Evolutionary conservation across 1,140 invertebrate genomes (phyloP).

Genomic region (Ceratosolen fusciceps): DNA sequence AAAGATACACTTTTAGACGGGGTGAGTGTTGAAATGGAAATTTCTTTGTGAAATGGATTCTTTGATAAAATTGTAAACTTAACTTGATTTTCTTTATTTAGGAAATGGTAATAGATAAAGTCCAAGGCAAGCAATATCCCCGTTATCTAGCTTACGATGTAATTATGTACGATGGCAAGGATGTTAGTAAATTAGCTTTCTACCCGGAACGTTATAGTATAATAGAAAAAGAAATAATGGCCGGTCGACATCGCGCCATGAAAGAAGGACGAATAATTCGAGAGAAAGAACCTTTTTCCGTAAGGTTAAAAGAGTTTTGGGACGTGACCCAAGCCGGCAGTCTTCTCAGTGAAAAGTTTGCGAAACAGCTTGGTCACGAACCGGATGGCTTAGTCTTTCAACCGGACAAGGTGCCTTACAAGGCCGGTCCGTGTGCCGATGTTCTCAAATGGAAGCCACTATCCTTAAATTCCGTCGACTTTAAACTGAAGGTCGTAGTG

Average conservation of each 20-base stretch:
- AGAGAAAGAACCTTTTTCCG: conserved; percentile 87
- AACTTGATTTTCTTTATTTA: conserved; percentile 61
- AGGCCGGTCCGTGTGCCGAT: conserved; percentile 83
- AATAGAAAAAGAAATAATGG: conserved; percentile 82
- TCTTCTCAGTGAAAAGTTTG: conserved; percentile 89
- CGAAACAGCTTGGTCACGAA: conserved; percentile 88
- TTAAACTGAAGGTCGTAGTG: conserved; percentile 86
- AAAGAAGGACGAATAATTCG: conserved; percentile 82
- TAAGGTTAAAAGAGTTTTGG: conserved; percentile 92
- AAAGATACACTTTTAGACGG: conserved; percentile 93
- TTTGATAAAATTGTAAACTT: not conserved
- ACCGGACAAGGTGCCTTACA: conserved; percentile 88
- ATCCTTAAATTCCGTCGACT: conserved; percentile 95
- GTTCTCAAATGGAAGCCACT: conserved; percentile 99
- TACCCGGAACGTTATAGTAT: conserved; percentile 83
- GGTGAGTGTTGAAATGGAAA: conserved; percentile 71
- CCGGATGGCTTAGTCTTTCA: conserved; percentile 99
- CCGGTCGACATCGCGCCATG: conserved; percentile 80
- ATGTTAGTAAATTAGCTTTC: conserved; percentile 84
- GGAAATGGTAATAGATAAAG: conserved; percentile 93
- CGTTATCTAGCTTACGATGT: conserved; percentile 97
- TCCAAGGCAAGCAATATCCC: conserved; percentile 81
- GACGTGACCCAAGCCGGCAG: conserved; percentile 79
- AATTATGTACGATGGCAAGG: conserved; percentile 84
- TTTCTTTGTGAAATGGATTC: not conserved